These are phyloP conservation scores for Eolophus roseicapilla DNA, from an alignment of 2,113 vertebrate genomes.

Conservation along the genomic window DNA sequence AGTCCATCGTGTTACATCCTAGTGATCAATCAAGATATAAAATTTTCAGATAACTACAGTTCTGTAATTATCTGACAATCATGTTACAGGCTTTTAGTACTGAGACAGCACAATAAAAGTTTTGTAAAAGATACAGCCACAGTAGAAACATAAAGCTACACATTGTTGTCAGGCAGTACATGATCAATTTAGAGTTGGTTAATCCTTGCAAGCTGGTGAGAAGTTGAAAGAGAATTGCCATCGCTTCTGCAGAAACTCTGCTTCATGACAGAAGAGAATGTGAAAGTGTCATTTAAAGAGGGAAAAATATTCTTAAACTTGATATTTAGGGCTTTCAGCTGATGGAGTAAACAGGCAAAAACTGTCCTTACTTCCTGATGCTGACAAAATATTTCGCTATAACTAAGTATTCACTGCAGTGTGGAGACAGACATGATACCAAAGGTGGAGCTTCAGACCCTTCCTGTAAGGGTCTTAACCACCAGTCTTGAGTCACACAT, in stretches of 20 bases:
- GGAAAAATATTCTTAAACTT: background rate
- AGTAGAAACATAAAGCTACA: background rate
- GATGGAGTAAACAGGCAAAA: background rate
- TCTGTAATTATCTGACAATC: background rate
- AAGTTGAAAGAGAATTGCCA: background rate
- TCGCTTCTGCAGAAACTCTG: background rate
- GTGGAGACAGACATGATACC: background rate
- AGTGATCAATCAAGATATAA: background rate
- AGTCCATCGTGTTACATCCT: background rate
- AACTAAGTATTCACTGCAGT: background rate
- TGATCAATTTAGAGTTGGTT: background rate
- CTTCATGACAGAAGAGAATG: background rate
- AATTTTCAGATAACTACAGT: background rate
- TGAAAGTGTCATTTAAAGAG: background rate
- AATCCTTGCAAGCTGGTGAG: background rate
- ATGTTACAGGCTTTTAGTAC: background rate
- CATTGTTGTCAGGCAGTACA: rapidly evolving
- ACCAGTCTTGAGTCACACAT: rapidly evolving
- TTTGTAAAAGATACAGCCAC: background rate
- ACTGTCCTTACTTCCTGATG: background rate
- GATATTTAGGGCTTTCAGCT: background rate
- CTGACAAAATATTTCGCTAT: rapidly evolving
- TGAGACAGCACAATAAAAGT: background rate
- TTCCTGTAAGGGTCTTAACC: background rate
- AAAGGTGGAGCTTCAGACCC: background rate